phyloP scores from a whole-genome alignment of 1,140 invertebrate genomes.

The Schlechtendalia chinensis region DNA sequence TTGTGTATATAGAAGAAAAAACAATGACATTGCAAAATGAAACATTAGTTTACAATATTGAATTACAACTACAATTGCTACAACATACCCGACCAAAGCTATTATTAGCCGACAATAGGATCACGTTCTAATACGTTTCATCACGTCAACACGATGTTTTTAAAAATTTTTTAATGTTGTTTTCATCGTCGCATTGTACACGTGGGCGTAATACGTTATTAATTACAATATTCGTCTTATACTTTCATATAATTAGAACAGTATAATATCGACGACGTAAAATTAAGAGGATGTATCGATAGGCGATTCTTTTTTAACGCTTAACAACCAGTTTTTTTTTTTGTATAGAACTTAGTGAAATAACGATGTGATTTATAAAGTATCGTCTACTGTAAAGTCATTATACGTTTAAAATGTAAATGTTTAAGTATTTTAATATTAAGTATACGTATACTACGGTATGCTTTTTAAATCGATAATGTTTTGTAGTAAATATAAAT shows the following conservation, averaged over 20 bases:
- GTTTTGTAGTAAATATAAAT: no score
- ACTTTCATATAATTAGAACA: not conserved
- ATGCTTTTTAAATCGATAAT: no score
- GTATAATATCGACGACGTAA: no score
- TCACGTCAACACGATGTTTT: not conserved
- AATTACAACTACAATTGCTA: not conserved
- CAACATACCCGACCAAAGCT: not conserved
- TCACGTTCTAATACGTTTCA: constrained; percentile 13
- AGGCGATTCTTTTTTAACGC: no score
- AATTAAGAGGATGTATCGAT: not conserved
- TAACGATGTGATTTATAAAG: no score
- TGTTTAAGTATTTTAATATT: no score
- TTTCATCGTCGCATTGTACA: not conserved
- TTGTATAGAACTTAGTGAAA: no score
- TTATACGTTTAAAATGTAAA: no score
- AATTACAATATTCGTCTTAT: not conserved
- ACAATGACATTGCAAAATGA: constrained; percentile 19
- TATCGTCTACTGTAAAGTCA: no score
- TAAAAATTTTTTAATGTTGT: not conserved
- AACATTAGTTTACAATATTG: constrained; percentile 6
- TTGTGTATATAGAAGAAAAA: not conserved
- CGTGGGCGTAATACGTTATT: not conserved
- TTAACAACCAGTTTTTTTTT: no score
- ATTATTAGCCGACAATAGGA: constrained; percentile 20
- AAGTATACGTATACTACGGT: no score